A percentile compares a stretch with the other conserved stretches of the same genome.
These are phyloP conservation scores for Cartodere bifasciata DNA, from an alignment of 2,888 invertebrate genomes.

Conservation along the genomic window DNA sequence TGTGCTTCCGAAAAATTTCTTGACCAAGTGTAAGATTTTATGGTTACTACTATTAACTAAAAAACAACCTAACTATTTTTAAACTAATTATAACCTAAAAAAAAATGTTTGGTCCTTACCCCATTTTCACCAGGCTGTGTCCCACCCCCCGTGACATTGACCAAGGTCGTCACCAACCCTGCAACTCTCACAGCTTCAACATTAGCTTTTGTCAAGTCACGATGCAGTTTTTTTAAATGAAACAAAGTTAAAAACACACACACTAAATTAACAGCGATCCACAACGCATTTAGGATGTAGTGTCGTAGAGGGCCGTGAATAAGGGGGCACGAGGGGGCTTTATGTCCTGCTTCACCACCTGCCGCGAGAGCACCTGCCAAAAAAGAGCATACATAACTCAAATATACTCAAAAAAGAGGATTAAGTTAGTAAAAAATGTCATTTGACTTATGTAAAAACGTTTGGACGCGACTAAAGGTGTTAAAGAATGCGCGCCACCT, in stretches of 20 bases:
- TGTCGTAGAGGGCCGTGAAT: conserved; percentile 80
- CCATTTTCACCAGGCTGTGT: conserved; percentile 23
- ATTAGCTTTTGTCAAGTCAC: conserved; percentile 71
- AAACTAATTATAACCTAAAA: no score
- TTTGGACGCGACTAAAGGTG: no score
- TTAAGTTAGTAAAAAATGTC: no score
- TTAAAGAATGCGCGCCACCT: no score
- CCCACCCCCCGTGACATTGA: conserved; percentile 62
- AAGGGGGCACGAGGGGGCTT: conserved; percentile 73
- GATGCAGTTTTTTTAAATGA: conserved; percentile 70
- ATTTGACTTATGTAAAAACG: no score
- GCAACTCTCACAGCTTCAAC: conserved; percentile 74
- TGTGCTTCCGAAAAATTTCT: no score
- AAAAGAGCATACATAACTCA: no score
- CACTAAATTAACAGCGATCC: conserved; percentile 80
- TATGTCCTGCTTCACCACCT: conserved; percentile 62
- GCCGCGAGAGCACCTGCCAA: conserved; percentile 63
- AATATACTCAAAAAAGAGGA: no score
- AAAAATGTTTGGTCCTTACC: no score
- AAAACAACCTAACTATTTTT: no score
- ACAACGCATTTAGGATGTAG: conserved; percentile 80
- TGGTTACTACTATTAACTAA: no score
- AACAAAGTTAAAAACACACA: conserved; percentile 73
- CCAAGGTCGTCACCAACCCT: conserved; percentile 69
- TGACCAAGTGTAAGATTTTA: no score